phyloP scores from a whole-genome alignment of 1,140 invertebrate species.

The Conopomorpha cramerella region DNA sequence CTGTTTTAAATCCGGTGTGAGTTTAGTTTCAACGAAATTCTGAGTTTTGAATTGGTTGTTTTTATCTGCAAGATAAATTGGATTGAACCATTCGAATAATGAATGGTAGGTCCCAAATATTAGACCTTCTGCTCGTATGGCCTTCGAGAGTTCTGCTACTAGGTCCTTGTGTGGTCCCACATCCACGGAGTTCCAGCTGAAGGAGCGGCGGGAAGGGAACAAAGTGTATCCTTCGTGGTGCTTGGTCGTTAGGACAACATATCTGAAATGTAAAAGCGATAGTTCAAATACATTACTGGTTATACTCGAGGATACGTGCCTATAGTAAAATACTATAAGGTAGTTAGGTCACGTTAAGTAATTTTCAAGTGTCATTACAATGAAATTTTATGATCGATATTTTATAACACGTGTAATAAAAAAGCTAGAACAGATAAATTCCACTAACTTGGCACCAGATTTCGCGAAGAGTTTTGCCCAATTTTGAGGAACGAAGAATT shows the following conservation, averaged over 20 bases:
- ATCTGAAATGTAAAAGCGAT: constrained; percentile 57
- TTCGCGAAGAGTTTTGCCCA: constrained; percentile 73
- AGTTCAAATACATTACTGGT: too few species aligned
- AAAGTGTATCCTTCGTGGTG: constrained; percentile 89
- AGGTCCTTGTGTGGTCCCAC: constrained; percentile 80
- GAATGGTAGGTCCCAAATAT: constrained; percentile 85
- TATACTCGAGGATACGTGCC: not conserved
- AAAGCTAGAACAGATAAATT: not conserved
- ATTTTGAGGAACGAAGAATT: constrained; percentile 74
- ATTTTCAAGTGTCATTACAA: not conserved
- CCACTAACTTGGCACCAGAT: constrained; percentile 71
- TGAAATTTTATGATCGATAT: not conserved
- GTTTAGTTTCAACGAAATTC: constrained; percentile 68
- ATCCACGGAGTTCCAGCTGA: constrained; percentile 85
- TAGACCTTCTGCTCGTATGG: constrained; percentile 65
- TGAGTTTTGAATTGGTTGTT: constrained; percentile 66
- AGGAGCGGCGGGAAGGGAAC: constrained; percentile 81
- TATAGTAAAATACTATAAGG: not conserved
- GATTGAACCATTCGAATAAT: constrained; percentile 86
- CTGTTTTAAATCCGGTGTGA: constrained; percentile 71
- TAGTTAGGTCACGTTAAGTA: not conserved
- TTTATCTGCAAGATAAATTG: constrained; percentile 77
- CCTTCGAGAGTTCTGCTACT: constrained; percentile 72
- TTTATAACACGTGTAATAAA: not conserved
- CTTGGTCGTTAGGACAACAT: constrained; percentile 86